phyloP scores from a whole-genome alignment of 2,888 invertebrate genomes.

The Boloria selene region DNA sequence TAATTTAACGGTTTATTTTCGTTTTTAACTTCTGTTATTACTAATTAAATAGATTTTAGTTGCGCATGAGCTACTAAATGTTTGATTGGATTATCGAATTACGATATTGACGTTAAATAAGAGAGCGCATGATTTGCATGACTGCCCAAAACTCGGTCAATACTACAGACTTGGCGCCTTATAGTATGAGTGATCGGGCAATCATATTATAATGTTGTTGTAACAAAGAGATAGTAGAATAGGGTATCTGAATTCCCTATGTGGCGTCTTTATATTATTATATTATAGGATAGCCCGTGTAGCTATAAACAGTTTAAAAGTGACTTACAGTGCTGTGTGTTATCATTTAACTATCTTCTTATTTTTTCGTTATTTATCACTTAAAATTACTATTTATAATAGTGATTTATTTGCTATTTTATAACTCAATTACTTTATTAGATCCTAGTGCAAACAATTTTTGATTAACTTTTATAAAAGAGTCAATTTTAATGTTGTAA shows the following conservation, averaged over 20 bases:
- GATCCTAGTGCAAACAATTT: no score
- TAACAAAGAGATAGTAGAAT: neutral
- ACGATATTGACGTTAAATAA: neutral
- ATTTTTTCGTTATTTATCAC: neutral
- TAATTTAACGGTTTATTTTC: slow-evolving; percentile 34
- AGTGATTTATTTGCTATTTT: no score
- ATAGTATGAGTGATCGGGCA: neutral
- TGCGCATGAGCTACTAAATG: neutral
- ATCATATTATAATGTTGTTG: slow-evolving; percentile 1
- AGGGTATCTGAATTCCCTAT: neutral
- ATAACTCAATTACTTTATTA: no score
- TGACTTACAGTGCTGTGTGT: neutral
- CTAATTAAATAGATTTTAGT: slow-evolving; percentile 3
- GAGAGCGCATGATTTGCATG: slow-evolving; percentile 9
- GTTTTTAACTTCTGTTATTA: neutral
- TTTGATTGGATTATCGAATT: slow-evolving; percentile 3
- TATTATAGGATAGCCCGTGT: neutral
- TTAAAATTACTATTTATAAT: no score
- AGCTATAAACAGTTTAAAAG: neutral
- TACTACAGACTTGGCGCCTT: slow-evolving; percentile 9
- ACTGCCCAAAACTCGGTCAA: slow-evolving; percentile 16
- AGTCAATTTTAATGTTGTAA: neutral
- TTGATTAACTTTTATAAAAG: no score
- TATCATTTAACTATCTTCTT: neutral
- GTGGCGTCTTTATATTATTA: neutral